Base-by-base conservation (phyloP, 1,140 invertebrate genomes). In the Eriosoma lanigerum region DNA sequence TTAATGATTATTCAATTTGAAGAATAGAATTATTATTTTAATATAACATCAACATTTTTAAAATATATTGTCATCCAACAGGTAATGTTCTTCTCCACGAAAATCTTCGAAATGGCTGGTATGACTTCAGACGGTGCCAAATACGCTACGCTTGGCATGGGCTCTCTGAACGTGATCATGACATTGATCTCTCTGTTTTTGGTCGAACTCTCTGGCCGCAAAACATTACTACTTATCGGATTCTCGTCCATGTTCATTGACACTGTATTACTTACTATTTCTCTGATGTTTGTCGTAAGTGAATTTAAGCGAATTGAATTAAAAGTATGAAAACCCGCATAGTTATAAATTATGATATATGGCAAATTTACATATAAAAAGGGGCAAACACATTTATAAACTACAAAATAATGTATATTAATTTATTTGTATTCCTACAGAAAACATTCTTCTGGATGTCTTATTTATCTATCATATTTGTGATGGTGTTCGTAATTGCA, bases 21-120 rank as follows among this genome's bases (percentile, higher is more conserved):
- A 4, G 3, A 38, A 4, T 38, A 38, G 8, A 38, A 38, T 38
- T 38, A 38, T 4, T 38, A 4, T 4, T 38, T 38, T 8, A 38
- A 38, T 38, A n/a, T n/a, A n/a, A n/a, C n/a, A n/a, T n/a, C n/a
- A n/a, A n/a, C n/a, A n/a, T n/a, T n/a, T n/a, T n/a, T n/a, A n/a
- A n/a, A 52, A 19, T n/a, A n/a, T 52, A 19, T 52, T 21, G 13
- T 68, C 8, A 38, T 17, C 48, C 26, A 21, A 73, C 84, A 91
- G 90, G 89, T 91, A 13, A 94, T 96, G 85, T 96, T 93, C 86
- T 97, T 92, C 87, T 96, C 94, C 0, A 94, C 92, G 0, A 88
- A 88, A 38, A 95, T 96, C 70, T 96, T 96, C 85, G 87, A 86
- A 81, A 89, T 88, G 80, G 93, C 94, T 10, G 88, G 89, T 3